These are phyloP conservation scores for Atta colombica DNA, from an alignment of 1,140 invertebrate species.

Conservation along the genomic window DNA sequence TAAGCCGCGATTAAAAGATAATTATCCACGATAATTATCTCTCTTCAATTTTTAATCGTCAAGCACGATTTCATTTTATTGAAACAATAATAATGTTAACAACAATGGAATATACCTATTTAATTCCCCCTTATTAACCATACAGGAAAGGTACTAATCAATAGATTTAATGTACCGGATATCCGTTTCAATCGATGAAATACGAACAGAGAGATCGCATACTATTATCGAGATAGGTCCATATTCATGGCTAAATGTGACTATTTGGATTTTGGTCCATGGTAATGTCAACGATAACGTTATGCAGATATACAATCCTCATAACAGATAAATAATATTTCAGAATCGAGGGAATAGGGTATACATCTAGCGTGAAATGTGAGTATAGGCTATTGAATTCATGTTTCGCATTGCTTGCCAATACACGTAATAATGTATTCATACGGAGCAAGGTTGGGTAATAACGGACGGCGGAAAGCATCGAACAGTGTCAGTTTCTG, in stretches of 20 bases:
- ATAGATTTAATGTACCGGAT: conserved; percentile 20
- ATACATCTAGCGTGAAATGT: conserved; percentile 47
- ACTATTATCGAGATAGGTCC: conserved; percentile 30
- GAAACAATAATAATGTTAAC: not conserved
- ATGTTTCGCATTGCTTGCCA: conserved; percentile 42
- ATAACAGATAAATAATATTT: conserved; percentile 55
- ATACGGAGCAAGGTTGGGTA: conserved; percentile 33
- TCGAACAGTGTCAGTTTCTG: conserved; percentile 58
- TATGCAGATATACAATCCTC: conserved; percentile 20
- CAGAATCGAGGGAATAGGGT: not conserved
- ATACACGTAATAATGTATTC: conserved; percentile 52
- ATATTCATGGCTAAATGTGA: conserved; percentile 50
- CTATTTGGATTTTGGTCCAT: conserved; percentile 39
- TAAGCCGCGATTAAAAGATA: not conserved
- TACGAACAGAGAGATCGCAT: conserved; percentile 23
- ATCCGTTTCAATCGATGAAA: conserved; percentile 31
- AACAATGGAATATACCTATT: conserved; percentile 12
- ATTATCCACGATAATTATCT: not conserved
- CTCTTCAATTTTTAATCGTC: not conserved
- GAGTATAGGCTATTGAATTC: conserved; percentile 48
- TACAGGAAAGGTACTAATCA: conserved; percentile 12
- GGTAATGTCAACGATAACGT: conserved; percentile 58
- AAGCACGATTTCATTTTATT: not conserved
- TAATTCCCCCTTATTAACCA: conserved; percentile 34
- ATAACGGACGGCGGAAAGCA: conserved; percentile 56